Base-by-base conservation (phyloP, 2,797 vertebrate species). In the Meda fulgida region DNA sequence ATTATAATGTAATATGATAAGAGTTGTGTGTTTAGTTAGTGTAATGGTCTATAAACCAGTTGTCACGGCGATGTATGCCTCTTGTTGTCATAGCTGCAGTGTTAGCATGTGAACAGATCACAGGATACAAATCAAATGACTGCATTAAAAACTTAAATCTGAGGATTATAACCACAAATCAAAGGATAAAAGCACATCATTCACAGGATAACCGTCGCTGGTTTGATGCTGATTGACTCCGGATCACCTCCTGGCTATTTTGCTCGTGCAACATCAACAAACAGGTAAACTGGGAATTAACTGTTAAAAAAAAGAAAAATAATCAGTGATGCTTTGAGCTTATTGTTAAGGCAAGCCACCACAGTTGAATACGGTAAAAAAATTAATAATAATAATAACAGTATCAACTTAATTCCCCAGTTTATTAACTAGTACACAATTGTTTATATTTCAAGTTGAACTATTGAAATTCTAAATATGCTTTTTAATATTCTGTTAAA, bases 11-110 rank as follows among this genome's bases (percentile, higher is more conserved):
- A 38, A 55, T 69, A 14, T 36, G 38, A 71, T 71, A 46, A n/a
- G 7, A 19, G 40, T 3, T 63, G 38, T 79, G 51, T 58, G 66
- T 51, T 80, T 72, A 14, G 53, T 63, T 69, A n/a, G 40, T 69
- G 76, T 71, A 16, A 55, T 60, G 51, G 7, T 76, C 18, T 29
- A 34, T 72, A 40, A 69, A 82, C 19, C 60, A n/a, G 69, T 58
- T 80, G 75, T 75, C 43, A 80, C 3, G 84, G 65, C 40, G 6
- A 48, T 38, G 77, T 65, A 65, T 85, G 40, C 46, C 63, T 80
- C 63, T 85, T 81, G 88, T 89, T 85, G 88, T 81, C 80, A 87
- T 89, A 83, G 88, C 60, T 58, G 81, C 83, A 8, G 70, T 29
- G 85, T 89, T 76, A 78, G 67, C 81, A 86, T 81, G 23, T 71